phyloP scores from a whole-genome alignment of 2,113 vertebrate species.

The Lutjanus erythropterus region DNA sequence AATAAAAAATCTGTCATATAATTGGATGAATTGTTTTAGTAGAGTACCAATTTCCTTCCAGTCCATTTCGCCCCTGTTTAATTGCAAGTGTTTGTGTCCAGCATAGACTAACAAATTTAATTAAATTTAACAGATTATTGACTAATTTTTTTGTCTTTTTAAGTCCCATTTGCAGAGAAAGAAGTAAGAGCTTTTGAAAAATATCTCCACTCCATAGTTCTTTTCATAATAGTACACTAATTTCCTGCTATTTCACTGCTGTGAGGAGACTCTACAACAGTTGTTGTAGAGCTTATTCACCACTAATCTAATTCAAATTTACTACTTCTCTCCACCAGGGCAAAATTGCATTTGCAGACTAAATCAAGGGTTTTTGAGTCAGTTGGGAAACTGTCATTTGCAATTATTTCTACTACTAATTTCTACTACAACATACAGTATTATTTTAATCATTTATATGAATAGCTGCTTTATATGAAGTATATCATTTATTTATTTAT shows the following conservation, averaged over 20 bases:
- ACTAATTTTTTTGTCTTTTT: constrained; percentile 10
- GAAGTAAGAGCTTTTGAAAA: background rate
- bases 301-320: constrained; percentile 10
- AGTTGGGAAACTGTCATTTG: background rate
- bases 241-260: background rate
- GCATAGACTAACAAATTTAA: constrained; percentile 11
- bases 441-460: background rate
- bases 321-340: background rate
- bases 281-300: background rate
- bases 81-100: constrained; percentile 1
- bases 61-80: constrained; percentile 6
- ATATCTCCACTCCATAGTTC: background rate
- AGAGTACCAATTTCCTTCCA: constrained; percentile 18
- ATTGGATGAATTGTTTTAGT: background rate
- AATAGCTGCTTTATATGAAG: background rate
- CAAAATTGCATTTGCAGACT: background rate
- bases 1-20: background rate
- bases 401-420: too few species aligned
- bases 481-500: too few species aligned
- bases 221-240: background rate
- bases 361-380: background rate
- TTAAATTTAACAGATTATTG: constrained; percentile 17
- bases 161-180: constrained; percentile 2
- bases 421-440: too few species aligned
- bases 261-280: background rate